phyloP scores from a whole-genome alignment of 2,888 invertebrate genomes.

The Fragum fragum region DNA sequence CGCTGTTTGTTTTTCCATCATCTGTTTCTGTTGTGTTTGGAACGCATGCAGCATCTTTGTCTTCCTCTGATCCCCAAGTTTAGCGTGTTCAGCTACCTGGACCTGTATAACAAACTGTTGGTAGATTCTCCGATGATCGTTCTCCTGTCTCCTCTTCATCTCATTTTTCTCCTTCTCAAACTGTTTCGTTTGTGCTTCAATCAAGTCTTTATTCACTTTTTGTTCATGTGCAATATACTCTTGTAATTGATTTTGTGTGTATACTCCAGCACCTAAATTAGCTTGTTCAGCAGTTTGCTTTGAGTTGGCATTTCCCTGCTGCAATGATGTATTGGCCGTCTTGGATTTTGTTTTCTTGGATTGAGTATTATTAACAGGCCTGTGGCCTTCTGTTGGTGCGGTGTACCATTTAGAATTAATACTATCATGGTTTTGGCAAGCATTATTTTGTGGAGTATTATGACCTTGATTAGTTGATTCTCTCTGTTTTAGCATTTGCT shows the following conservation, averaged over 20 bases:
- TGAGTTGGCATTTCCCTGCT: not conserved
- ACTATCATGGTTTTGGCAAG: not conserved
- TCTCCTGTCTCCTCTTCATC: slow-evolving; percentile 36
- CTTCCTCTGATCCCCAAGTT: slow-evolving; percentile 27
- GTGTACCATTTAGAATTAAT: not conserved
- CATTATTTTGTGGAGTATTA: not conserved
- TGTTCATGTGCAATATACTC: slow-evolving; percentile 32
- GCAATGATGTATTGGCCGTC: not conserved
- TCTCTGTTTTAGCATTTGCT: slow-evolving; percentile 43
- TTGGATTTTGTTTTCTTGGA: not conserved
- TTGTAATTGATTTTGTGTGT: not conserved
- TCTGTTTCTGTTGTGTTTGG: slow-evolving; percentile 47
- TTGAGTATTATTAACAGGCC: not conserved
- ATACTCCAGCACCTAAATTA: not conserved
- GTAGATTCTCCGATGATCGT: slow-evolving; percentile 31
- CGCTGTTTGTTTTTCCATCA: slow-evolving; percentile 42
- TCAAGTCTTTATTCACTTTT: slow-evolving; percentile 20
- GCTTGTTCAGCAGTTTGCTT: not conserved
- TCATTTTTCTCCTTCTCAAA: slow-evolving; percentile 39
- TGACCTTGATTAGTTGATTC: slow-evolving; percentile 14
- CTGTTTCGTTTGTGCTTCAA: slow-evolving; percentile 17
- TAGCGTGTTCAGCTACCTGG: slow-evolving; percentile 37
- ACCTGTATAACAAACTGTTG: slow-evolving; percentile 39
- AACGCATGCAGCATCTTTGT: slow-evolving; percentile 47
- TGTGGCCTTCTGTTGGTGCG: not conserved